Conservation (phyloP, 2,113 vertebrate genomes). For the Barnardius zonarius region DNA sequence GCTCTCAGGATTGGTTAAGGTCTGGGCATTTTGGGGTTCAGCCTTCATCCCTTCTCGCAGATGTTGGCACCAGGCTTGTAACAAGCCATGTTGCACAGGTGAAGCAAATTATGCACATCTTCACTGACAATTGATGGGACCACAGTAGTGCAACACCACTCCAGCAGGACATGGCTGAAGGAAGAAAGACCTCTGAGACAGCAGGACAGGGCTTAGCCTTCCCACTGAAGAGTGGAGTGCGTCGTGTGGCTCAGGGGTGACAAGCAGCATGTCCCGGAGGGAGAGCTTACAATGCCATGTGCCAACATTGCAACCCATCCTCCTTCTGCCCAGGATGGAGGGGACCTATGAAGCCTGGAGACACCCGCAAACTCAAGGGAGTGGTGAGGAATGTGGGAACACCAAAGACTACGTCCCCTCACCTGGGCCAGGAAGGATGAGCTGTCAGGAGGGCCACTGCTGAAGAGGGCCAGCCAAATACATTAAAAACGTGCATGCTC, state of each 20-base stretch:
- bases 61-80: not conserved
- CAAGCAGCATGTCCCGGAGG: not conserved
- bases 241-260: not conserved
- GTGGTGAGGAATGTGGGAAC: not conserved
- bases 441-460: not conserved
- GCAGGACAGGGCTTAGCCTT: not conserved
- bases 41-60: not conserved
- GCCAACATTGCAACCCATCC: not conserved
- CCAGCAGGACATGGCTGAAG: not conserved
- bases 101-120: not conserved
- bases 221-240: not conserved
- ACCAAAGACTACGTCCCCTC: not conserved
- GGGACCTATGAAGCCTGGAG: not conserved
- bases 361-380: not conserved
- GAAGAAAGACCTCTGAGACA: not conserved
- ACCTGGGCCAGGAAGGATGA: not conserved
- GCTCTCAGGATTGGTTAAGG: not conserved
- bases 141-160: not conserved
- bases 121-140: not conserved
- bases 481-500: not conserved
- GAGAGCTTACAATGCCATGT: rapidly evolving
- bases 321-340: not conserved
- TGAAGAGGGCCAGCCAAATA: not conserved
- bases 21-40: not conserved
- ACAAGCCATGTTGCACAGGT: not conserved